Conservation (phyloP, 2,888 invertebrate species). For the Chouioia cunea region DNA sequence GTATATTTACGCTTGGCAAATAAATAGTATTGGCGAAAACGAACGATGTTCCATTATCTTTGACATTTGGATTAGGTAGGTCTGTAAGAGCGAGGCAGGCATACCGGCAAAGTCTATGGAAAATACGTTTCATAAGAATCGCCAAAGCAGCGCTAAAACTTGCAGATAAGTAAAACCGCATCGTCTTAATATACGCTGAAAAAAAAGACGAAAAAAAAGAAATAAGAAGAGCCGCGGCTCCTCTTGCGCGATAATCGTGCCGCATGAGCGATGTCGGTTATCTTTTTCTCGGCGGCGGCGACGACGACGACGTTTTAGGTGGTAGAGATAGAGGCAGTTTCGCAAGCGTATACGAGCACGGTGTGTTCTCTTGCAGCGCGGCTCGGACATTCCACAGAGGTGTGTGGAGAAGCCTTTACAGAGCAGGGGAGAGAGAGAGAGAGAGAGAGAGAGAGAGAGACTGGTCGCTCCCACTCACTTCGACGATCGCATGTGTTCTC, state of each 20-base stretch:
- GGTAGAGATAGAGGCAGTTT: conserved; percentile 23
- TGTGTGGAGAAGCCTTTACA: conserved; percentile 40
- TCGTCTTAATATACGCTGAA: no score
- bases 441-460: no score
- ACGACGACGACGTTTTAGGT: conserved; percentile 40
- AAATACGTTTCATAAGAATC: no score
- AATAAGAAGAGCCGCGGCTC: conserved; percentile 19
- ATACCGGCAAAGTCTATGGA: no score
- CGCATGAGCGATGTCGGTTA: conserved; percentile 43
- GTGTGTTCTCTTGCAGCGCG: conserved; percentile 11
- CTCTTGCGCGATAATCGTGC: conserved; percentile 48
- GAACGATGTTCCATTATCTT: no score
- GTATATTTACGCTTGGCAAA: no score
- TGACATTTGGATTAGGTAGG: no score
- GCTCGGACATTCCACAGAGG: conserved; percentile 40
- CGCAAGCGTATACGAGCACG: conserved; percentile 24
- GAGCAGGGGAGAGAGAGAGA: conserved; percentile 17
- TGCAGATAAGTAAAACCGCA: no score
- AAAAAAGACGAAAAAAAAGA: conserved; percentile 14
- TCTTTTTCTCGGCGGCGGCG: conserved; percentile 30
- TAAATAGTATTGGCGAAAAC: no score
- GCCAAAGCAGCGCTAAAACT: no score
- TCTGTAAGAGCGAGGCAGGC: no score
- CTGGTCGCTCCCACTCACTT: conserved; percentile 25
- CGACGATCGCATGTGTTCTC: background rate